Conservation (phyloP, 2,113 vertebrate species). For the Periophthalmus modestus region DNA sequence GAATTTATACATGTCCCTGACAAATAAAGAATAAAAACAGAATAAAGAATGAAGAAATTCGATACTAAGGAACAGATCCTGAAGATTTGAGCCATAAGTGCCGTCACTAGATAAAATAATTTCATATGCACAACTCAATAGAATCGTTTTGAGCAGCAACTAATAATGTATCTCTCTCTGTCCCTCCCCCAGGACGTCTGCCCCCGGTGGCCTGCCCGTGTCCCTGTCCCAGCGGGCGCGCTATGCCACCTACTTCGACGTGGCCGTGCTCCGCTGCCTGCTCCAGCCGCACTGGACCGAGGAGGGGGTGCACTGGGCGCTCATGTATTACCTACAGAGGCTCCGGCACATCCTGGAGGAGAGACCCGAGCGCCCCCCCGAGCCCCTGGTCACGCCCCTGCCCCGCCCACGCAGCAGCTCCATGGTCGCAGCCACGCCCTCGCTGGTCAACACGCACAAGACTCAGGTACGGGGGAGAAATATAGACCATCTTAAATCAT, state of each 20-base stretch:
- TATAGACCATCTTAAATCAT: too few species aligned
- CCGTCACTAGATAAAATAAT: not conserved
- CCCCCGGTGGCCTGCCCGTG: constrained; percentile 66
- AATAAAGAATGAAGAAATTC: too few species aligned
- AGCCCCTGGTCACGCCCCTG: constrained; percentile 82
- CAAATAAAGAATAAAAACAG: too few species aligned
- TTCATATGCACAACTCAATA: not conserved
- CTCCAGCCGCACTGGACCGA: constrained; percentile 97
- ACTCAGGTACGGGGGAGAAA: constrained; percentile 82
- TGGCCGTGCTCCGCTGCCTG: constrained; percentile 94
- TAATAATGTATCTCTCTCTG: not conserved
- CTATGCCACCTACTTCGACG: constrained; percentile 96
- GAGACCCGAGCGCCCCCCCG: constrained; percentile 86
- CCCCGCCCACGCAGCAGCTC: constrained; percentile 95
- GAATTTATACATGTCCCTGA: too few species aligned
- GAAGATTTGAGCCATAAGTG: not conserved
- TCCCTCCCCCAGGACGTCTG: constrained; percentile 63
- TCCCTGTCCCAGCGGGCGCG: constrained; percentile 88
- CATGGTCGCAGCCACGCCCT: constrained; percentile 95
- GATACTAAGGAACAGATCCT: too few species aligned
- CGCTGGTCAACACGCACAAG: constrained; percentile 96
- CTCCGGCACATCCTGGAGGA: constrained; percentile 94
- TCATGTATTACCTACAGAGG: constrained; percentile 94
- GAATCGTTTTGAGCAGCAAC: not conserved
- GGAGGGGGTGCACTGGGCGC: constrained; percentile 96